A percentile compares a stretch with the other conserved stretches of the same genome.
phyloP scores from a whole-genome alignment of 1,140 invertebrate species.

The Drosophila baimaii region DNA sequence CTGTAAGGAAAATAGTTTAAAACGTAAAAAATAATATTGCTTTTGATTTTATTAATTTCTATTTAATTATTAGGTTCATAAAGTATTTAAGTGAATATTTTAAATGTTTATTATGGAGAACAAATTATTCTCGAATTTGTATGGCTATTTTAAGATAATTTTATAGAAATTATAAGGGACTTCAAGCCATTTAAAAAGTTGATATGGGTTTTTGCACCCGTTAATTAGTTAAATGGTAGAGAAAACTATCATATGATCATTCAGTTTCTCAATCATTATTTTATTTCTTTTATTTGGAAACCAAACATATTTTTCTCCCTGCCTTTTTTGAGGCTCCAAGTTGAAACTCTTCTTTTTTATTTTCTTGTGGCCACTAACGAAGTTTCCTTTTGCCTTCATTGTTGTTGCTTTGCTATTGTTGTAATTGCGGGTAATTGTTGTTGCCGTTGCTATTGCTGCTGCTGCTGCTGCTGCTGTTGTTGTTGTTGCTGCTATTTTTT shows the following conservation, averaged over 20 bases:
- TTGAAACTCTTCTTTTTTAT: conserved; percentile 18
- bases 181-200: too few species aligned
- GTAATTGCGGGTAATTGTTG: conserved; percentile 82
- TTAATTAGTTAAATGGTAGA: too few species aligned
- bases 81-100: too few species aligned
- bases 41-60: neutral
- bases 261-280: too few species aligned
- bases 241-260: too few species aligned
- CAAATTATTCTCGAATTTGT: too few species aligned
- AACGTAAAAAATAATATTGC: neutral
- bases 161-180: too few species aligned
- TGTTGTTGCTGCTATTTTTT: conserved; percentile 17
- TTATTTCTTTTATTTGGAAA: neutral
- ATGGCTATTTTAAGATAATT: too few species aligned
- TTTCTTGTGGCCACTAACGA: conserved; percentile 53
- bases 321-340: conserved; percentile 1
- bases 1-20: neutral
- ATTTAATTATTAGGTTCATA: too few species aligned
- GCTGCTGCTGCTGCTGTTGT: conserved; percentile 32
- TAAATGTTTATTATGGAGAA: too few species aligned
- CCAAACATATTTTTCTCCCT: neutral
- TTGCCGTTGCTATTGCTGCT: conserved; percentile 53
- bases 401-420: conserved; percentile 63
- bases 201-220: too few species aligned
- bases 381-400: conserved; percentile 54